phyloP scores from a whole-genome alignment of 2,888 invertebrate genomes.

The Amphipyra berbera region DNA sequence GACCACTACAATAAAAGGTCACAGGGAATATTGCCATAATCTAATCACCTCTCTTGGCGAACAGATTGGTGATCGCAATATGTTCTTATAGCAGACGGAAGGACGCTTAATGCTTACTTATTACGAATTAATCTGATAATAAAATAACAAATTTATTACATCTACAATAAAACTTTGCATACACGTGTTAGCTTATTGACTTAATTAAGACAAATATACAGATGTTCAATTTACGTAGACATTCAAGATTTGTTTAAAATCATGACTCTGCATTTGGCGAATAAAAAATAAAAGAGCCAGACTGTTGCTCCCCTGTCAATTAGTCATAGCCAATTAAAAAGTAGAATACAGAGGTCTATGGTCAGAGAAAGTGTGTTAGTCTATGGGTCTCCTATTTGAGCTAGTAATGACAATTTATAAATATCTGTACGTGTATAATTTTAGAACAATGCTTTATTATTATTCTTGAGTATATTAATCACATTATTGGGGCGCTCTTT shows the following conservation, averaged over 20 bases:
- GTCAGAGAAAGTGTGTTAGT: slow-evolving; percentile 4
- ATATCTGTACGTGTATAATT: not conserved
- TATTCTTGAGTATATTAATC: slow-evolving; percentile 28
- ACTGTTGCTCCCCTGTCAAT: slow-evolving; percentile 3
- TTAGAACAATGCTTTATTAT: slow-evolving; percentile 42
- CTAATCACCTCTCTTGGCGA: too few species aligned
- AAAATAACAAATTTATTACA: slow-evolving; percentile 25
- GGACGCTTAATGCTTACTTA: slow-evolving; percentile 5
- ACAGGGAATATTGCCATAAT: too few species aligned
- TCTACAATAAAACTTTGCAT: slow-evolving; percentile 19
- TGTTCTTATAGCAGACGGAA: too few species aligned
- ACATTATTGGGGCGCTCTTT: slow-evolving; percentile 37
- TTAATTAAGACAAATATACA: slow-evolving; percentile 29
- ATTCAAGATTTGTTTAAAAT: slow-evolving; percentile 13
- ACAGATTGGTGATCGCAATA: too few species aligned
- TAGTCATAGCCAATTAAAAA: slow-evolving; percentile 3
- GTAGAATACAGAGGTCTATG: slow-evolving; percentile 2
- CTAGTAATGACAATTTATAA: slow-evolving; percentile 6
- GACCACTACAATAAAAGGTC: too few species aligned
- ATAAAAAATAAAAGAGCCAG: not conserved
- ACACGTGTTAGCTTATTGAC: slow-evolving; percentile 39
- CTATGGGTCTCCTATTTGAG: not conserved
- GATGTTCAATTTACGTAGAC: slow-evolving; percentile 19
- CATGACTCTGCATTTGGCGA: slow-evolving; percentile 3
- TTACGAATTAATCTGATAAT: slow-evolving; percentile 9